phyloP scores from a whole-genome alignment of 1,140 invertebrate genomes.

The Leguminivora glycinivorella region DNA sequence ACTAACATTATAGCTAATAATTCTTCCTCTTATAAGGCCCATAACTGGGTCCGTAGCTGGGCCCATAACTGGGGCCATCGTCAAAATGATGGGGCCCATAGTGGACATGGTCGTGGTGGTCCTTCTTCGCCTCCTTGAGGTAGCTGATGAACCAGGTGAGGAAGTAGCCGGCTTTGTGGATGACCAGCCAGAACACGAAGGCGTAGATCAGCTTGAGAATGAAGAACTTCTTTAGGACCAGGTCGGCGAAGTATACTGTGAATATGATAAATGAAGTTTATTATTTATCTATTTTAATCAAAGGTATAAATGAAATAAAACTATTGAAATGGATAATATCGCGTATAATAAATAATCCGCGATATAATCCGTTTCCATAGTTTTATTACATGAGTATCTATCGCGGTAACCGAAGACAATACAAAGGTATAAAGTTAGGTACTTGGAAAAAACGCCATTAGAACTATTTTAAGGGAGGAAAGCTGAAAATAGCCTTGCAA shows the following conservation, averaged over 20 bases:
- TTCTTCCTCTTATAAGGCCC: conserved; percentile 46
- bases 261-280: conserved; percentile 31
- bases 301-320: no score
- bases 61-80: conserved; percentile 38
- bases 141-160: conserved; percentile 63
- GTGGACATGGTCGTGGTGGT: conserved; percentile 41
- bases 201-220: conserved; percentile 66
- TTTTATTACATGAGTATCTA: no score
- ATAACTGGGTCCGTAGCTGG: conserved; percentile 31
- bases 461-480: no score
- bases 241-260: conserved; percentile 63
- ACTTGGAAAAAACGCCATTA: no score
- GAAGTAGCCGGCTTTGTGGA: conserved; percentile 72
- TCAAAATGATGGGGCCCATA: conserved; percentile 34
- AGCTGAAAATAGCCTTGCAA: no score
- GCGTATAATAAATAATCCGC: no score
- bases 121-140: conserved; percentile 59
- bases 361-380: no score
- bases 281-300: no score
- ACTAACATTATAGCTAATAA: no score
- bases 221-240: conserved; percentile 69
- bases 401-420: no score
- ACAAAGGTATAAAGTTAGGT: no score
- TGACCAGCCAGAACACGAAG: conserved; percentile 63
- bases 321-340: no score